Base-by-base conservation (phyloP, 1,140 invertebrate species). In the Oncopeltus fasciatus region DNA sequence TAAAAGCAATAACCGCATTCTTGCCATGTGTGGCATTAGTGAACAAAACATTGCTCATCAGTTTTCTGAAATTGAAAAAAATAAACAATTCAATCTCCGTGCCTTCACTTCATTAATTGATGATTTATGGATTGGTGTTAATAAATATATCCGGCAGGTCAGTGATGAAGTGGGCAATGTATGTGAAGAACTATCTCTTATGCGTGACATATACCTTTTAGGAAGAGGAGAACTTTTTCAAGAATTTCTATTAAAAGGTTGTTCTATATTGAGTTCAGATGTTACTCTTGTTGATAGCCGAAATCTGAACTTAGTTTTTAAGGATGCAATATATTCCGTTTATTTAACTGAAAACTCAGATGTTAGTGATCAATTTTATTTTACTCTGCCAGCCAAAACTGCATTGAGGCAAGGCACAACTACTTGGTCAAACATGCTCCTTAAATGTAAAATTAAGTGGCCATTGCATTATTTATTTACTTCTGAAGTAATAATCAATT, bases 271-370 rank as follows among this genome's bases (percentile, higher is more conserved):
- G 24, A 53, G 2, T 53, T 2, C 24, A 16, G 49, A 53, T 53
- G 18, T 53, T 4, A 53, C 24, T 2, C 33, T n/a, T 18, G 28
- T 51, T 2, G 20, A 21, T 1, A 28, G 12, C 16, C 44, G 24
- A n/a, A 29, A 16, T 14, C 20, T 61, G 14, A 61, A 61, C 27
- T 27, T 9, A n/a, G 27, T 12, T 20, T 61, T 61, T 3, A 47
- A 20, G 12, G 59, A 61, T n/a, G 59, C 59, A n/a, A 49, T 61
- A 21, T 61, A 61, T 33, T 49, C 49, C 27, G 59, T 61, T 27
- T 61, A 61, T 61, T 51, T 61, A n/a, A 61, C 44, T 1, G 46
- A 61, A 21, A 14, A 49, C 28, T 61, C 59, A 18, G 24, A 47
- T 14, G 2, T 61, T 2, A 11, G 28, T 16, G 27, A 61, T 27